Percentiles rank a stretch among this genome's conserved stretches.
Evolutionary conservation across 2,797 vertebrate genomes (phyloP).

Genomic region (Phataginus tricuspis): DNA sequence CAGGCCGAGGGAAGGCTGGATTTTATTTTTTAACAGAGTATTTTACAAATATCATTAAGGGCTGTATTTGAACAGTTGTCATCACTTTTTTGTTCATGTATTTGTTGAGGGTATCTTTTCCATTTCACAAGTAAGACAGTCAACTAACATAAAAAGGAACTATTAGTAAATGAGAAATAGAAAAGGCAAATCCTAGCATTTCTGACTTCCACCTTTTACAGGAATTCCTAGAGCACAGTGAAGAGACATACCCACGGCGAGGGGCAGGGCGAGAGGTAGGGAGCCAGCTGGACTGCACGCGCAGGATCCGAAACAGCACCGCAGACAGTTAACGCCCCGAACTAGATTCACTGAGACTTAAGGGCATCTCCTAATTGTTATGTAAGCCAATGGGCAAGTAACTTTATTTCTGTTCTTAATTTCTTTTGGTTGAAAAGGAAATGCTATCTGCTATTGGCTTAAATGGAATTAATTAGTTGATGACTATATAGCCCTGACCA

Average conservation of each 20-base stretch:
- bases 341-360: not conserved
- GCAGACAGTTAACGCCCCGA: not conserved
- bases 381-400: not conserved
- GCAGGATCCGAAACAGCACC: accelerated
- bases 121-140: not conserved
- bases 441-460: not conserved
- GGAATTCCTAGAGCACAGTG: not conserved
- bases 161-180: not conserved
- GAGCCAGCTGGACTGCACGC: not conserved
- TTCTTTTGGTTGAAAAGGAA: constrained; percentile 15
- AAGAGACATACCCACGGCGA: not conserved
- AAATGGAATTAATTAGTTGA: not conserved
- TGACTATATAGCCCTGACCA: not conserved
- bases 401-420: constrained; percentile 9
- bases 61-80: not conserved
- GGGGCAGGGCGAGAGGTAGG: not conserved
- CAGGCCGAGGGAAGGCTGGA: not conserved
- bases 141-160: not conserved
- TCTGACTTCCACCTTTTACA: not conserved
- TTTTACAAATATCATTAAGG: not conserved
- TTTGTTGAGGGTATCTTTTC: not conserved
- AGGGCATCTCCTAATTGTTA: not conserved
- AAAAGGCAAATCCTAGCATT: not conserved
- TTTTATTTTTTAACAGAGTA: constrained; percentile 25
- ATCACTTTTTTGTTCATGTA: not conserved